Base-by-base conservation (phyloP, 1,140 invertebrate species). In the Laupala kohalensis region DNA sequence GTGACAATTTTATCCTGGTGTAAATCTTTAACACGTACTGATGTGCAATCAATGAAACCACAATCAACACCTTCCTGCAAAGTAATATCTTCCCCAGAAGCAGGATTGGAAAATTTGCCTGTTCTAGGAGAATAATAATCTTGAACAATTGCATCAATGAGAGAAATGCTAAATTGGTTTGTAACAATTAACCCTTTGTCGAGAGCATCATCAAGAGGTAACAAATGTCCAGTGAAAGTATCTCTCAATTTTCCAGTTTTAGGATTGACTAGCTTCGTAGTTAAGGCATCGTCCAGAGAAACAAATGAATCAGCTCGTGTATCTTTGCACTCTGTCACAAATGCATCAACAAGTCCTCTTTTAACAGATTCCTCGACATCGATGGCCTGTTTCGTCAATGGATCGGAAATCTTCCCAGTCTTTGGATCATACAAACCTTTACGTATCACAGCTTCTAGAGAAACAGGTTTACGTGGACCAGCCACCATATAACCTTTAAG, bases 311-410 rank as follows among this genome's bases (percentile, higher is more conserved):
- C 86, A 67, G 85, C 86, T 76, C 86, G 86, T 0, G 88, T 88
- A 77, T 95, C 91, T 79, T 89, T 89, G 75, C 92, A 89, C 78
- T 91, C 86, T n/a, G 90, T 91, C 74, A 92, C 91, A 73, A 89
- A 90, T 3, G 90, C 86, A 82, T 95, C 90, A 28, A 96, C 85
- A 69, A 96, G 87, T 73, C 89, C 89, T 77, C 90, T 86, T 76
- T 88, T 86, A 63, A 95, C 86, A 15, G 91, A 90, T 77, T 93
- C 91, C 74, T 88, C 83, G 23, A 95, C 80, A 74, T 87, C 84
- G 6, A 94, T 83, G 67, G 84, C 80, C 79, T 90, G 87, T 74
- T 89, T 87, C 5, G 87, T 90, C 28, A 89, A 81, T 0, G 83
- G 84, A 80, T 95, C 92, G 74, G 83, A 86, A 62, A 94, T 88